These are phyloP conservation scores for Cyanocitta stelleri DNA, from an alignment of 2,113 vertebrate species.

Conservation along the genomic window DNA sequence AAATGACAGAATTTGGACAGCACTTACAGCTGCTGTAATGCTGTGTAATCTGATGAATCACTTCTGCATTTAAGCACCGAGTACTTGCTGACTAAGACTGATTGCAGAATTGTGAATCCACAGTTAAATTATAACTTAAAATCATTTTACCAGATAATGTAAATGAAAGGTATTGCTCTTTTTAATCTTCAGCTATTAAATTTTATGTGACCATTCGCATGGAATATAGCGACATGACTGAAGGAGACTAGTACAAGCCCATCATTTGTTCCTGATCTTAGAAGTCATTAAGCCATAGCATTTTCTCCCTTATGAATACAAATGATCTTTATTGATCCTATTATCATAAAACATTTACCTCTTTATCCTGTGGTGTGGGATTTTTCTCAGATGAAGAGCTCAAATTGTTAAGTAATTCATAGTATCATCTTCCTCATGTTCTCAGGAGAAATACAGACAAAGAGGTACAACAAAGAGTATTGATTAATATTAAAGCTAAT, in stretches of 20 bases:
- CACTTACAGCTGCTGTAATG: not conserved
- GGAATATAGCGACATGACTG: not conserved
- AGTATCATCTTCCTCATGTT: not conserved
- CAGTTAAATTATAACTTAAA: not conserved
- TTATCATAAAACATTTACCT: not conserved
- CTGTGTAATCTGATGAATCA: not conserved
- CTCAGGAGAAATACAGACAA: not conserved
- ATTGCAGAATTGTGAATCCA: not conserved
- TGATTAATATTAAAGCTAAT: not conserved
- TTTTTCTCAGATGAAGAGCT: not conserved
- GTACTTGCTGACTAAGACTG: not conserved
- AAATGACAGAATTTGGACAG: not conserved
- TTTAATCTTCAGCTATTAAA: conserved; percentile 1
- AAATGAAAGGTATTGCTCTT: not conserved
- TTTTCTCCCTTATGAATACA: not conserved
- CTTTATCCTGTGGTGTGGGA: not conserved
- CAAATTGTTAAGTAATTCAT: not conserved
- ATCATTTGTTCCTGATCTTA: not conserved
- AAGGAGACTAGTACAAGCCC: not conserved
- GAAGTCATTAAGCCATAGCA: not conserved
- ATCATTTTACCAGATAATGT: not conserved
- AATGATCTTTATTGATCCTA: not conserved
- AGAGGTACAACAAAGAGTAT: not conserved
- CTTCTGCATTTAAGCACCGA: not conserved
- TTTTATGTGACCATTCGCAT: not conserved